Percentiles rank a stretch among this genome's conserved stretches.
These are phyloP conservation scores for Epicauta chinensis DNA, from an alignment of 1,140 invertebrate species.

Conservation along the genomic window DNA sequence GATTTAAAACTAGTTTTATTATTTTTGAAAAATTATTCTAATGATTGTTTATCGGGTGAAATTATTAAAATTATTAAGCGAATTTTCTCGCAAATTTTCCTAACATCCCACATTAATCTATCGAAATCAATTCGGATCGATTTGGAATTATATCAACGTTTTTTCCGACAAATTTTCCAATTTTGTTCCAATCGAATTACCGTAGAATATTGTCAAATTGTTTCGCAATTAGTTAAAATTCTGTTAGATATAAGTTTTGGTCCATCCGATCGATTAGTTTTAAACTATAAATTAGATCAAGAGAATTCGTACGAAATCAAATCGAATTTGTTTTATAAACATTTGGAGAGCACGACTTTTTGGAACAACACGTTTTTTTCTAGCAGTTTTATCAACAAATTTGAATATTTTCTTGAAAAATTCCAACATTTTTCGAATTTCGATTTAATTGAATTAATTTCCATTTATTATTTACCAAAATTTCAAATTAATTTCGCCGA, in stretches of 20 bases:
- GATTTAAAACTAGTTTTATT: conserved; percentile 6
- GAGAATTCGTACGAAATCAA: conserved; percentile 7
- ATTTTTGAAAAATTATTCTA: conserved; percentile 7
- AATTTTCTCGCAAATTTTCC: conserved; percentile 18
- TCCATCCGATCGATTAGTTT: conserved; percentile 7
- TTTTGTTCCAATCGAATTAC: conserved; percentile 10
- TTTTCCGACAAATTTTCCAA: conserved; percentile 6
- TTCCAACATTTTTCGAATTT: conserved; percentile 1
- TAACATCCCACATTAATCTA: conserved; percentile 8
- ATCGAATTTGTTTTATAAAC: conserved; percentile 10
- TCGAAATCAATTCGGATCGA: conserved; percentile 1
- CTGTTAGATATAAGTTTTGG: conserved; percentile 15
- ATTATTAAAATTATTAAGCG: conserved; percentile 12
- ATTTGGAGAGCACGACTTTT: conserved; percentile 5
- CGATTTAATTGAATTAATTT: too few relatives aligned
- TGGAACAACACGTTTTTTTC: conserved; percentile 6
- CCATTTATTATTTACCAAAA: too few relatives aligned
- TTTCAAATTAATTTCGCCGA: too few relatives aligned
- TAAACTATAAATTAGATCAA: conserved; percentile 18
- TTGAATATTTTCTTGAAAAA: conserved; percentile 1
- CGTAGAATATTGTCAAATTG: conserved; percentile 5
- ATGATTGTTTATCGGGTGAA: conserved; percentile 4
- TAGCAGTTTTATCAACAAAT: neutral
- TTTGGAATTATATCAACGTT: conserved; percentile 3
- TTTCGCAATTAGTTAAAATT: conserved; percentile 8